Conservation (phyloP, 2,888 invertebrate genomes). For the Arge pagana region DNA sequence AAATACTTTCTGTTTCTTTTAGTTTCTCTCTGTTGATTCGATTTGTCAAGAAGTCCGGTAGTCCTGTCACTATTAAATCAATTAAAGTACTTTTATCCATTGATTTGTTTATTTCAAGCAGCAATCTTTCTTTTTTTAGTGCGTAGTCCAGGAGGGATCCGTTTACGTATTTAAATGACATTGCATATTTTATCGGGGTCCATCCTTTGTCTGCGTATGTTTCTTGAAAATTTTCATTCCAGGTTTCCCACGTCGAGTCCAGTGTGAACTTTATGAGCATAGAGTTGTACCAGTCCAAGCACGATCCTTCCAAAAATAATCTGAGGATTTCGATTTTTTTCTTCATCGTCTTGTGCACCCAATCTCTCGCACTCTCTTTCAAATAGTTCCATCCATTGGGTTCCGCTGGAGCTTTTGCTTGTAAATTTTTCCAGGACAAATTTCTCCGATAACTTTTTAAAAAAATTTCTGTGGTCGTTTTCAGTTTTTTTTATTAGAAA, state of each 20-base stretch:
- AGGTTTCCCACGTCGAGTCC: conserved; percentile 22
- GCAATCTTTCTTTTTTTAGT: conserved; percentile 25
- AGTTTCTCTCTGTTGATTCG: conserved; percentile 23
- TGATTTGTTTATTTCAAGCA: conserved; percentile 14
- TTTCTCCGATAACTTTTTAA: conserved; percentile 26
- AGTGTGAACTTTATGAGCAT: conserved; percentile 26
- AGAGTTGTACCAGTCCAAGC: conserved; percentile 25
- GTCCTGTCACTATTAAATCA: conserved; percentile 17
- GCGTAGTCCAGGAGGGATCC: conserved; percentile 19
- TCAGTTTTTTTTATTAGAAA: conserved; percentile 18
- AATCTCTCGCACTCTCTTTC: conserved; percentile 29
- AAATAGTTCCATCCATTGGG: conserved; percentile 26
- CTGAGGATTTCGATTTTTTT: conserved; percentile 25
- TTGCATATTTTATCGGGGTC: conserved; percentile 22
- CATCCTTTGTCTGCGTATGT: conserved; percentile 28
- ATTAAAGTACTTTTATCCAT: conserved; percentile 9
- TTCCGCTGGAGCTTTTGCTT: conserved; percentile 20
- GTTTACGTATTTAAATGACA: conserved; percentile 18
- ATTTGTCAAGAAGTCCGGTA: conserved; percentile 28
- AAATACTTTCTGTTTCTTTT: conserved; percentile 7
- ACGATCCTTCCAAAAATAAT: conserved; percentile 22
- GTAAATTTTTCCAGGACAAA: conserved; percentile 27
- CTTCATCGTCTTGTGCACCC: conserved; percentile 12
- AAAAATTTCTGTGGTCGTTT: conserved; percentile 15
- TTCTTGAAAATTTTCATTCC: conserved; percentile 27